phyloP scores from a whole-genome alignment of 2,888 invertebrate genomes.

The Drosophila eohydei region DNA sequence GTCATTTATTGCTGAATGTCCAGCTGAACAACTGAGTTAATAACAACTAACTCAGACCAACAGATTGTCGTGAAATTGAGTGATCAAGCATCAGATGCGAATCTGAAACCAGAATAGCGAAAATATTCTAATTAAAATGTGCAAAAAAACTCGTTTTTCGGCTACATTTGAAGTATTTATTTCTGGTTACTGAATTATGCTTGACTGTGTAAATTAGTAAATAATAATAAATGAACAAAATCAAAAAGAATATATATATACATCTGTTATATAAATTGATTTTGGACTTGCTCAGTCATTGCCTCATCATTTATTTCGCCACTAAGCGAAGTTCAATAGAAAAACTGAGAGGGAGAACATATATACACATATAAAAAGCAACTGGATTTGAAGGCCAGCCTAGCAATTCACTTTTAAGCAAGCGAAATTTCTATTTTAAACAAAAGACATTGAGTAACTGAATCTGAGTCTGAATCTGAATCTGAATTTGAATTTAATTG shows the following conservation, averaged over 20 bases:
- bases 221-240: neutral
- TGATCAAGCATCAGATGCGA: neutral
- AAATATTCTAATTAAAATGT: neutral
- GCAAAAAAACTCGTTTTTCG: slow-evolving; percentile 8
- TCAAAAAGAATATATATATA: neutral
- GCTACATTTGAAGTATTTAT: neutral
- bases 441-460: neutral
- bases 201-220: neutral
- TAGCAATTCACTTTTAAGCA: neutral
- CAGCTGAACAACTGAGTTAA: no score
- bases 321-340: slow-evolving; percentile 8
- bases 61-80: neutral
- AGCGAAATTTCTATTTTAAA: neutral
- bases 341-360: slow-evolving; percentile 1
- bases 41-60: neutral
- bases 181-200: neutral
- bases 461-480: neutral
- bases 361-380: neutral
- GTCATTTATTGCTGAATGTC: no score
- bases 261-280: neutral
- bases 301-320: slow-evolving; percentile 21
- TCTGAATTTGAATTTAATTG: neutral
- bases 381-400: slow-evolving; percentile 36
- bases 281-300: slow-evolving; percentile 32
- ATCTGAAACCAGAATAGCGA: neutral